phyloP scores from a whole-genome alignment of 2,113 vertebrate species.

The Garra rufa region DNA sequence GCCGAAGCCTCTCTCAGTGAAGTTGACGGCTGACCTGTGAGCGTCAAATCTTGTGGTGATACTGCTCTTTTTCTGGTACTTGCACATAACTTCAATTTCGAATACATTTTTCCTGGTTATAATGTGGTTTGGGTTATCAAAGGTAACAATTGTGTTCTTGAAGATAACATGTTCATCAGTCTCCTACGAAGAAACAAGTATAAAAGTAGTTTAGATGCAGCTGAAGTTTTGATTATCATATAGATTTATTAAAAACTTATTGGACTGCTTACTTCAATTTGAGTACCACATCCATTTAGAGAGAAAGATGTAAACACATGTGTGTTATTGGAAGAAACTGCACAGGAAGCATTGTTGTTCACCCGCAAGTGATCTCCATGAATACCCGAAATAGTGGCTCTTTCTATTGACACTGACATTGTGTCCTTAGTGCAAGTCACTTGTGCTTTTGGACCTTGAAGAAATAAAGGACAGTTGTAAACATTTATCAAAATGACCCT shows the following conservation, averaged over 20 bases:
- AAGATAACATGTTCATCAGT: not conserved
- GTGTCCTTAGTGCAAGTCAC: not conserved
- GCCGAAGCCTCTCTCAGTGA: not conserved
- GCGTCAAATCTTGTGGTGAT: not conserved
- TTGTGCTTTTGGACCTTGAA: not conserved
- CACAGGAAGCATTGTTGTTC: constrained; percentile 55
- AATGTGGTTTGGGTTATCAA: not conserved
- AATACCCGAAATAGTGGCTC: constrained; percentile 24
- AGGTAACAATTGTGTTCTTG: not conserved
- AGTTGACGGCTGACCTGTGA: not conserved
- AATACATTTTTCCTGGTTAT: constrained; percentile 5
- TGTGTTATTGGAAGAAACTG: constrained; percentile 58
- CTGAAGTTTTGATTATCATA: not conserved
- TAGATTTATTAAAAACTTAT: not conserved
- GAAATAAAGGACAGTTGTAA: not conserved
- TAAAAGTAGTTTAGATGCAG: not conserved
- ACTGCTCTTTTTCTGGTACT: not conserved
- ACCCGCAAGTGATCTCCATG: constrained; percentile 61
- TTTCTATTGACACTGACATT: not conserved
- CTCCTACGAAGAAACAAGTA: not conserved
- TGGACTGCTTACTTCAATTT: constrained; percentile 13
- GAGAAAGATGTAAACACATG: constrained; percentile 52
- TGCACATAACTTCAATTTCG: constrained; percentile 3
- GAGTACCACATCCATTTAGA: constrained; percentile 50
- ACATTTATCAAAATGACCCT: too few species aligned